phyloP scores from a whole-genome alignment of 2,888 invertebrate species.

The Eristalinus aeneus region DNA sequence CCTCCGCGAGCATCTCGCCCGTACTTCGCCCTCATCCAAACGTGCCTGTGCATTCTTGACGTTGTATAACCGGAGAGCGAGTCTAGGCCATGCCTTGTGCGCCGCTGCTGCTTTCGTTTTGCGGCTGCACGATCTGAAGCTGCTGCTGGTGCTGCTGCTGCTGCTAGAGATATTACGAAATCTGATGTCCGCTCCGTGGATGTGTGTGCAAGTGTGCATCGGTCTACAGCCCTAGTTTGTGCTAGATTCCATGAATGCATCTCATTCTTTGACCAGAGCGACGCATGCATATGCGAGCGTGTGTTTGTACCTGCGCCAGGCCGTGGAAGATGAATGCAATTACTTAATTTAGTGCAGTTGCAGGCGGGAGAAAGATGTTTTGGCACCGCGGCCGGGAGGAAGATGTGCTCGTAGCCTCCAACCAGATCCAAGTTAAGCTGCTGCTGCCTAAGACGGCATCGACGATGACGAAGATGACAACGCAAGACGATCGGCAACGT shows the following conservation, averaged over 20 bases:
- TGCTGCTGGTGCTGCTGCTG: not conserved
- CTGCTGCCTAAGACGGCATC: not conserved
- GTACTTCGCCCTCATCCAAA: conserved; percentile 42
- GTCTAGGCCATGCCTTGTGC: conserved; percentile 65
- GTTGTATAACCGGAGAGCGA: conserved; percentile 52
- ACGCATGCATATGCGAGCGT: conserved; percentile 12
- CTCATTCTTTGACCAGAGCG: conserved; percentile 67
- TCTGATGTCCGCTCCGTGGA: conserved; percentile 20
- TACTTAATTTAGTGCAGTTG: conserved; percentile 66
- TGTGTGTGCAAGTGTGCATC: conserved; percentile 10
- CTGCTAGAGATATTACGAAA: conserved; percentile 62
- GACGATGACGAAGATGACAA: conserved; percentile 39
- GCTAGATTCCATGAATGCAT: conserved; percentile 71
- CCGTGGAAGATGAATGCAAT: conserved; percentile 66
- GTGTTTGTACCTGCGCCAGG: conserved; percentile 37
- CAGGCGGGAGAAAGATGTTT: conserved; percentile 45
- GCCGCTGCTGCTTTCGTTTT: conserved; percentile 24
- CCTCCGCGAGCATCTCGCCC: conserved; percentile 6
- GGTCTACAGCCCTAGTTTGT: conserved; percentile 70
- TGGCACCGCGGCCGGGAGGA: conserved; percentile 50
- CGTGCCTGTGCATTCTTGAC: conserved; percentile 52
- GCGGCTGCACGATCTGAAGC: conserved; percentile 55
- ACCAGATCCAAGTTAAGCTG: conserved; percentile 58
- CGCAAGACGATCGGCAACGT: conserved; percentile 55
- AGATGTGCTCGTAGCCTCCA: conserved; percentile 13